Evolutionary conservation across 2,797 vertebrate species (phyloP), one percentile per base, ranked within the genome.

Genomic region (Poeciliopsis paucimaculata): DNA sequence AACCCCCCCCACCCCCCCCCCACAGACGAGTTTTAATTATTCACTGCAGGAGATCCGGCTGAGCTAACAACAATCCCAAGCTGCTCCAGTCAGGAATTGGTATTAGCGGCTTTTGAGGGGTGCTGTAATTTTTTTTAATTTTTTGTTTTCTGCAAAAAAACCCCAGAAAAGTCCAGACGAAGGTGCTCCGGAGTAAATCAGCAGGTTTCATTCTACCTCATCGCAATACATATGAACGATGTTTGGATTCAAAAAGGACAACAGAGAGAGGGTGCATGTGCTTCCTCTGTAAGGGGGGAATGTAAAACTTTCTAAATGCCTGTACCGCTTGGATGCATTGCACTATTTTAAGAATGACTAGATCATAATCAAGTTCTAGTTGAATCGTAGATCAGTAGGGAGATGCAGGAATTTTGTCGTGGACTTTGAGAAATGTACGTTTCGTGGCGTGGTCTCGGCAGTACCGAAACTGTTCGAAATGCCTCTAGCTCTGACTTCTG

Each of bases 191-290:
- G 83, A 84, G 86, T 45, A 80, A 86, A 78, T 84, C 82, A 85
- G 84, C 88, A 91, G 87, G 82, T 83, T 88, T 91, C 77, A 84
- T 92, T 95, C 95, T 96, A 96, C 94, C 94, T 95, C 95, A 93
- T 90, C 82, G 78, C 86, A 82, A 78, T 87, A 91, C 84, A 79
- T 81, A 78, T 31, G 76, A 73, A 77, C 77, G 73, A 85, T 72
- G 68, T 71, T 71, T 13, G 68, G 5, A 45, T 71, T 45, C n/a
- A 16, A 45, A 41, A 70, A 16, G 41, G 9, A 41, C 10, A 12
- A 68, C 47, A 77, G 72, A 34, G 7, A 28, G 28, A 64, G 62
- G 79, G 57, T 70, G 77, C 34, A 10, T n/a, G 8, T 34, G 2
- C 10, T 1, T 53, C 77, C 73, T 72, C 62, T 18, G 6, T 1